Conservation (phyloP, 2,113 vertebrate genomes). For the Gavia stellata region DNA sequence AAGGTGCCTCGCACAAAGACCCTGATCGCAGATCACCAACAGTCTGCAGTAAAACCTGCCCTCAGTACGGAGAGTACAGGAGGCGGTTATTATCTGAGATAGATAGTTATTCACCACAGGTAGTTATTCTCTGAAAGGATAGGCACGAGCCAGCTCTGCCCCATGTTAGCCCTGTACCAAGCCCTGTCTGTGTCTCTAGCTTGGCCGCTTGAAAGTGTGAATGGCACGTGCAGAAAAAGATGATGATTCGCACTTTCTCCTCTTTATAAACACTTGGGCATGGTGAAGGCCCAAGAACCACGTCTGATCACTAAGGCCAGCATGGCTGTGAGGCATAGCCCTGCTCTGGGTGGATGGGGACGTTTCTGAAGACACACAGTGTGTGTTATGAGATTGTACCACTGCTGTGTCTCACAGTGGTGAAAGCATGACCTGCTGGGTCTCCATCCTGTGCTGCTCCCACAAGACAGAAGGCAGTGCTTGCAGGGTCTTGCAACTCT, state of each 20-base stretch:
- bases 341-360: background rate
- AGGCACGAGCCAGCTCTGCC: background rate
- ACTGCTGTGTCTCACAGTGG: background rate
- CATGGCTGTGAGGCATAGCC: background rate
- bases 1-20: background rate
- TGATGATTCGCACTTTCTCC: background rate
- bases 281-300: background rate
- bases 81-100: background rate
- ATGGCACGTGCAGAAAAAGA: background rate
- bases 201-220: background rate
- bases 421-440: background rate
- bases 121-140: background rate
- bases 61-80: background rate
- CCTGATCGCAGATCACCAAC: background rate
- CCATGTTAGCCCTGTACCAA: background rate
- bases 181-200: background rate
- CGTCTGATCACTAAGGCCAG: background rate
- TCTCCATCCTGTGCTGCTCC: background rate
- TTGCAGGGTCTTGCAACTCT: background rate
- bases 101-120: background rate
- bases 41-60: background rate
- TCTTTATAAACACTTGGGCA: background rate
- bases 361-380: background rate
- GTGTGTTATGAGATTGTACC: background rate
- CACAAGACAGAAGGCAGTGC: background rate